phyloP scores from a whole-genome alignment of 2,797 vertebrate species.

The Geotrypetes seraphini region DNA sequence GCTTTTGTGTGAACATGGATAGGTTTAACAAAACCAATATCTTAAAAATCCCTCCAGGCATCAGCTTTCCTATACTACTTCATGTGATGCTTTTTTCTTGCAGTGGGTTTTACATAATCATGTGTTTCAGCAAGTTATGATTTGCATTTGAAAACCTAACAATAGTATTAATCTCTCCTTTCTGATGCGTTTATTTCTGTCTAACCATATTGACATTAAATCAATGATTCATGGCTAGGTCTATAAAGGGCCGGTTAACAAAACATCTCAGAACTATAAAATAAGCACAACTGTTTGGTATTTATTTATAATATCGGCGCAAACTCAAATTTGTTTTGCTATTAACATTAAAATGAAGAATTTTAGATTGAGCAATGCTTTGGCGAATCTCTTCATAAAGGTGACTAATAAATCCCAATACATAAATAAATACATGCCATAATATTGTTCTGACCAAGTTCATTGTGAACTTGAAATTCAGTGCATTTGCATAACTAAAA shows the following conservation, averaged over 20 bases:
- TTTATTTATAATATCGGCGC: neutral
- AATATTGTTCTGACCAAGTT: no score
- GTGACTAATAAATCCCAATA: no score
- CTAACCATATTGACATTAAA: no score
- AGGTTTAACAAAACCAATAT: conserved; percentile 41
- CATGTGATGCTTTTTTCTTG: conserved; percentile 1
- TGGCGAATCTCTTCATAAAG: no score
- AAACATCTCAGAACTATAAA: conserved; percentile 3
- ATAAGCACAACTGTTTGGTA: neutral
- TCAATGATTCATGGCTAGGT: conserved; percentile 2
- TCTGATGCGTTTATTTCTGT: no score
- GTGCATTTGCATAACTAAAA: no score
- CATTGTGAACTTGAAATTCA: no score
- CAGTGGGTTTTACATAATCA: conserved; percentile 2
- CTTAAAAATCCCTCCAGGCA: conserved; percentile 28
- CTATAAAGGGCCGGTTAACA: conserved; percentile 10
- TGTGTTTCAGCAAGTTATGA: conserved; percentile 18
- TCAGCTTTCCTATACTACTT: conserved; percentile 5
- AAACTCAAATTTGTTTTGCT: neutral
- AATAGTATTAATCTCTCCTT: neutral
- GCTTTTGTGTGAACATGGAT: conserved; percentile 36
- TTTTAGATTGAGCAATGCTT: no score
- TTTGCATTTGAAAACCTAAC: neutral
- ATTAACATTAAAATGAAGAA: neutral
- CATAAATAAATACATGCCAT: no score